A percentile compares a stretch with the other conserved stretches of the same genome.
Conservation (phyloP, 2,888 invertebrate genomes). For the Gibbula magus region DNA sequence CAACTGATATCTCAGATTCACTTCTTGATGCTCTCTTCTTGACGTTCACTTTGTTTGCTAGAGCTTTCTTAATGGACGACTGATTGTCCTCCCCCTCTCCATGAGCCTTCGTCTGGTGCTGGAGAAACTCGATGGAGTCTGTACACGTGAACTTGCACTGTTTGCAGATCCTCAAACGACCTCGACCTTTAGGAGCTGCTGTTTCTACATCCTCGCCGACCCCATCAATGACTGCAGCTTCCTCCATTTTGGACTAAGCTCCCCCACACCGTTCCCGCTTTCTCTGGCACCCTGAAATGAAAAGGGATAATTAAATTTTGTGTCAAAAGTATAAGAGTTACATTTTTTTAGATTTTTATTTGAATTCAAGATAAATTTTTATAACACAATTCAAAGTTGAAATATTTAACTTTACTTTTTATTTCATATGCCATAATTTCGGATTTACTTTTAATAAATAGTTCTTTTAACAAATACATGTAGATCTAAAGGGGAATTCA, state of each 20-base stretch:
- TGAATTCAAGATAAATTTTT: too few species aligned
- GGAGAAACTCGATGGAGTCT: conserved; percentile 63
- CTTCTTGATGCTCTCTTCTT: conserved; percentile 15
- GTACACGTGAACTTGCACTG: conserved; percentile 64
- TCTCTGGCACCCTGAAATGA: neutral
- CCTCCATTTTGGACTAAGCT: conserved; percentile 16
- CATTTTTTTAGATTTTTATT: too few species aligned
- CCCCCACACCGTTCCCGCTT: conserved; percentile 5
- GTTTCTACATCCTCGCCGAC: conserved; percentile 11
- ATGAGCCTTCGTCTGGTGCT: conserved; percentile 63
- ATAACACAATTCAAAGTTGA: too few species aligned
- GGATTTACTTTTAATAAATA: too few species aligned
- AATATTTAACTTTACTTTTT: neutral
- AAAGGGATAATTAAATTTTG: neutral
- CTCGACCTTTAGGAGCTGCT: conserved; percentile 36
- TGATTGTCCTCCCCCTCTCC: conserved; percentile 48
- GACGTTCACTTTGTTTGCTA: neutral
- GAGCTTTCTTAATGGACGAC: neutral
- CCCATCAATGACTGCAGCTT: neutral
- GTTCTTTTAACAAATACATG: too few species aligned
- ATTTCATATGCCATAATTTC: neutral
- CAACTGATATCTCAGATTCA: neutral
- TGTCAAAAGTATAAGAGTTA: neutral
- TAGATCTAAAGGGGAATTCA: too few species aligned
- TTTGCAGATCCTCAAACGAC: conserved; percentile 63